Base-by-base conservation (phyloP, 2,113 vertebrate genomes). In the Callospermophilus lateralis region DNA sequence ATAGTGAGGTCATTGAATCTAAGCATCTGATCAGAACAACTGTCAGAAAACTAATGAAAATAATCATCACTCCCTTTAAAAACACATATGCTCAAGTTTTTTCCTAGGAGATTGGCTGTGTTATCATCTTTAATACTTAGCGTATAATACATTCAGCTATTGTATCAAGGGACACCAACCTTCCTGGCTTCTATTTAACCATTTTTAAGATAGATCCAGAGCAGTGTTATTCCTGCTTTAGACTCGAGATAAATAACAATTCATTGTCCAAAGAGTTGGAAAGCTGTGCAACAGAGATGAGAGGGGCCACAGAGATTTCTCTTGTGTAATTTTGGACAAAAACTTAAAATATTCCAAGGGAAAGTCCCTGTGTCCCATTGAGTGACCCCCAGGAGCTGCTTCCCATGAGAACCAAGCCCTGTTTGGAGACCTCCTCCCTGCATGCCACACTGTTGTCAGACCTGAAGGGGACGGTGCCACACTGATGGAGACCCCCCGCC, bases 31-130 rank as follows among this genome's bases (percentile, higher is more conserved):
- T 80, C 61, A 65, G 83, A 93, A 86, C 11, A 48, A 96, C 74
- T 89, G 53, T 94, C 86, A 96, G 74, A 92, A 95, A 92, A 88
- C 4, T 8, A 74, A 91, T 20, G 58, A 72, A 94, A 97, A 84
- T n/a, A 45, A 74, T 85, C 55, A 91, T 28, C 39, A 48, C 48
- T 89, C n/a, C 78, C 15, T 85, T 37, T 83, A 67, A 93, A 93
- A 97, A 81, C 73, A 96, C 61, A 97, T 17, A 93, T 28, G 80
- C 45, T 91, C 39, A 48, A 45, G 30, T 89, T 65, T 76, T 45
- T 94, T 88, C 48, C 65, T 34, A 94, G 30, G 45, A 94, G 32
- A 26, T 53, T n/a, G 53, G 61, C 67, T 81, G 6, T 0, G 72
- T 93, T 55, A 88, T 65, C 45, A 84, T 81, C 22, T 42, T 65